These are phyloP conservation scores for Diadegma fenestrale DNA, from an alignment of 2,888 invertebrate species.

Conservation along the genomic window DNA sequence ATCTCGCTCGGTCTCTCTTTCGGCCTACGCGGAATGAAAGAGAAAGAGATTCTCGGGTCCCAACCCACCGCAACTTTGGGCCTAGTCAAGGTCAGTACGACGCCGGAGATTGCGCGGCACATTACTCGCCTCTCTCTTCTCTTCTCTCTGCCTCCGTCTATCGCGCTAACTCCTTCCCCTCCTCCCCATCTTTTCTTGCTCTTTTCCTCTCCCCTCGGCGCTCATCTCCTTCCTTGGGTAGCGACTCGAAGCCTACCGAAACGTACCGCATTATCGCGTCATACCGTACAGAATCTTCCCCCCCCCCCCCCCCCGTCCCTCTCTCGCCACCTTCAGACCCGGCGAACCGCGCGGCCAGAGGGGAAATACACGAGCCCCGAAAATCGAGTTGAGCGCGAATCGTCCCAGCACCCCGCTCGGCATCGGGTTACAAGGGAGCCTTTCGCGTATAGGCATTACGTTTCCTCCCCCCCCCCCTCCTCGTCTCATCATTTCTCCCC, in stretches of 20 bases:
- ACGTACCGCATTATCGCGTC: constrained; percentile 80
- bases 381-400: constrained; percentile 41
- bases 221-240: constrained; percentile 47
- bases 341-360: constrained; percentile 45
- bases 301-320: constrained; percentile 24
- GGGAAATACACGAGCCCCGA: constrained; percentile 49
- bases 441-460: constrained; percentile 53
- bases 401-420: constrained; percentile 67
- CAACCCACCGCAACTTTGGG: constrained; percentile 83
- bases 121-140: constrained; percentile 46
- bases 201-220: not conserved
- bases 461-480: constrained; percentile 56
- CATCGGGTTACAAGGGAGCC: constrained; percentile 77
- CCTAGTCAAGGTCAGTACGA: constrained; percentile 84
- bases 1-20: constrained; percentile 20
- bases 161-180: constrained; percentile 44
- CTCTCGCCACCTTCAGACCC: constrained; percentile 58
- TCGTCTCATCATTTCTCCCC: constrained; percentile 59
- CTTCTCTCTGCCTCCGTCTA: not conserved
- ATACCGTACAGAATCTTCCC: constrained; percentile 75
- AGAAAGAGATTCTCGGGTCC: constrained; percentile 72
- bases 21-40: constrained; percentile 54
- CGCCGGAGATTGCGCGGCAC: constrained; percentile 74
- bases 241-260: constrained; percentile 68
- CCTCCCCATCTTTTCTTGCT: not conserved